Evolutionary conservation across 2,113 vertebrate species (phyloP), one percentile per base, ranked within the genome.

Genomic region (Agapornis roseicollis): DNA sequence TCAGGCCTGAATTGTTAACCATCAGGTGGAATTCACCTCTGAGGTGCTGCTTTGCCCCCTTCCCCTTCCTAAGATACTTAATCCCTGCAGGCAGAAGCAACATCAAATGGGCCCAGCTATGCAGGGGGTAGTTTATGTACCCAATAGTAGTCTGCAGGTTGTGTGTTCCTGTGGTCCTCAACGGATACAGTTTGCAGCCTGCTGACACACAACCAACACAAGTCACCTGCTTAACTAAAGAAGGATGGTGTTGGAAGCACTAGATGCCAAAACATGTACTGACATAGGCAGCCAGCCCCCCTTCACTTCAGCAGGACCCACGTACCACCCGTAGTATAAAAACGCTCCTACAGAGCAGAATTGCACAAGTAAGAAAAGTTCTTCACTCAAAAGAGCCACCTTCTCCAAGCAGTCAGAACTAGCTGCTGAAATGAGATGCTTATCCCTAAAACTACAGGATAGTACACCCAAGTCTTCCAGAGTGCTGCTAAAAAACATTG

Each of bases 161-260:
- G 37, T 80, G 63, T 13, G 17, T 31, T 77, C 44, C 29, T 11
- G 14, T 25, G 70, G 66, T 44, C 70, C 41, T 89, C 65, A 28
- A 2, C 7, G 35, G 39, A 22, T 6, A 35, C 15, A 35, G n/a
- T 76, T 10, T 0, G 0, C 18, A 2, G 0, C 63, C 63, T 19
- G 29, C 10, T 60, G 50, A 8, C 13, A 9, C 0, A 5, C 61
- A 64, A 17, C 13, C 35, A 72, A 10, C 46, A 37, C 49, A 89
- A 13, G 53, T 41, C 49, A 61, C 35, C 52, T 37, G 52, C 63
- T 73, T 53, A 49, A 0, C 39, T 56, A 39, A 39, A 0, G 0
- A 60, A 31, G 8, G 2, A 16, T 7, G 22, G 11, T 24, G 16
- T 4, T 85, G 37, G 58, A 58, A 77, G 44, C 33, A 35, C 47